phyloP scores from a whole-genome alignment of 2,888 invertebrate genomes.

The Hylaea fasciaria region DNA sequence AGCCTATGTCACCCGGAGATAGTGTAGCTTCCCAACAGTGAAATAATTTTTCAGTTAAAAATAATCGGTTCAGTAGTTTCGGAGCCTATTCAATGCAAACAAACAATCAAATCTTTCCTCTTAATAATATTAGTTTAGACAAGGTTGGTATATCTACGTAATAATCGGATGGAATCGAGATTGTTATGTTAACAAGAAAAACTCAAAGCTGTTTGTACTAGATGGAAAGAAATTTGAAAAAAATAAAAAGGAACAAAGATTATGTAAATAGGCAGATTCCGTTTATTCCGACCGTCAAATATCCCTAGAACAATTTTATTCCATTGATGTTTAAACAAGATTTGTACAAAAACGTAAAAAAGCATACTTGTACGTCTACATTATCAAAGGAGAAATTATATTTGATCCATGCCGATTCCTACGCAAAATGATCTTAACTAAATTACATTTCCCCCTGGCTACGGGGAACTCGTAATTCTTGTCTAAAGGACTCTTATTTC shows the following conservation, averaged over 20 bases:
- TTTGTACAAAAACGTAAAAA: conserved; percentile 11
- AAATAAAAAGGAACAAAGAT: neutral
- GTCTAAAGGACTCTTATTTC: conserved; percentile 32
- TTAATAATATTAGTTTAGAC: no score
- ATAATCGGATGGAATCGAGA: no score
- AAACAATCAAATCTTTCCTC: no score
- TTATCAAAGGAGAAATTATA: conserved; percentile 30
- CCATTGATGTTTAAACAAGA: conserved; percentile 8
- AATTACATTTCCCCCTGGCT: conserved; percentile 32
- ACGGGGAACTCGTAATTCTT: conserved; percentile 29
- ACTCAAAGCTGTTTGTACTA: neutral
- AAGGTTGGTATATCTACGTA: no score
- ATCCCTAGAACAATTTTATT: conserved; percentile 3
- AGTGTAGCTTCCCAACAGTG: no score
- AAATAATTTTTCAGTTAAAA: no score
- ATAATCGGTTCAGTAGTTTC: no score
- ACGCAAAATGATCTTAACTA: conserved; percentile 25
- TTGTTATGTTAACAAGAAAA: neutral
- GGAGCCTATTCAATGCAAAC: no score
- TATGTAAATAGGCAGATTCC: neutral
- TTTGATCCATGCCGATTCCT: conserved; percentile 30
- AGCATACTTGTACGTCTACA: conserved; percentile 6
- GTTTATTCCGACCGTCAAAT: conserved; percentile 1
- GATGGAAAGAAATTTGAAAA: neutral
- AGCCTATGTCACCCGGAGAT: no score